Conservation (phyloP, 2,113 vertebrate species). For the Xenus cinereus region DNA sequence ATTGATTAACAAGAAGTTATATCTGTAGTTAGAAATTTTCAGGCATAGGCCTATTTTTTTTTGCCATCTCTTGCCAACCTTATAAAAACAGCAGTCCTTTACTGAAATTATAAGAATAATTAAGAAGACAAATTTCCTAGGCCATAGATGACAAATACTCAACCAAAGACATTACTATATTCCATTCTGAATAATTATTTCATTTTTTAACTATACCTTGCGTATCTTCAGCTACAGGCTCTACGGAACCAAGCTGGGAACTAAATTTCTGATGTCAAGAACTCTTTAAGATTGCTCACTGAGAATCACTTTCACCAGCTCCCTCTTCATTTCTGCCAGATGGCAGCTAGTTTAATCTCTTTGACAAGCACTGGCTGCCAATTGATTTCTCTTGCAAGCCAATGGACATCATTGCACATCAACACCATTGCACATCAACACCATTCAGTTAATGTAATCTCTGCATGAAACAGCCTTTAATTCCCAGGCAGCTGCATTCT, state of each 20-base stretch:
- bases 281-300: background rate
- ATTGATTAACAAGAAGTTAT: background rate
- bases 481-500: background rate
- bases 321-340: constrained; percentile 22
- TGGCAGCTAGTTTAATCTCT: background rate
- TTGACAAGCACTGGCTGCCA: background rate
- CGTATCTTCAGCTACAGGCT: background rate
- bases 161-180: background rate
- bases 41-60: background rate
- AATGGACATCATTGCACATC: background rate
- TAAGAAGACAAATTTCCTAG: background rate
- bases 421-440: background rate
- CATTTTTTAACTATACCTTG: background rate
- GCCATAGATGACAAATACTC: background rate
- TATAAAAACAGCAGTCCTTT: background rate
- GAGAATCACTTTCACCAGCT: constrained; percentile 9
- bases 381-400: background rate
- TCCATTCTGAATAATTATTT: background rate
- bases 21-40: background rate
- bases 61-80: background rate
- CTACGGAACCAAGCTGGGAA: background rate
- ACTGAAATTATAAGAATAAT: background rate
- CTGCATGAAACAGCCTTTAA: background rate
- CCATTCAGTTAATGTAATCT: background rate
- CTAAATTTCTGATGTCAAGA: constrained; percentile 14